Conservation (phyloP, 1,140 invertebrate species). For the Antheraea pernyi region DNA sequence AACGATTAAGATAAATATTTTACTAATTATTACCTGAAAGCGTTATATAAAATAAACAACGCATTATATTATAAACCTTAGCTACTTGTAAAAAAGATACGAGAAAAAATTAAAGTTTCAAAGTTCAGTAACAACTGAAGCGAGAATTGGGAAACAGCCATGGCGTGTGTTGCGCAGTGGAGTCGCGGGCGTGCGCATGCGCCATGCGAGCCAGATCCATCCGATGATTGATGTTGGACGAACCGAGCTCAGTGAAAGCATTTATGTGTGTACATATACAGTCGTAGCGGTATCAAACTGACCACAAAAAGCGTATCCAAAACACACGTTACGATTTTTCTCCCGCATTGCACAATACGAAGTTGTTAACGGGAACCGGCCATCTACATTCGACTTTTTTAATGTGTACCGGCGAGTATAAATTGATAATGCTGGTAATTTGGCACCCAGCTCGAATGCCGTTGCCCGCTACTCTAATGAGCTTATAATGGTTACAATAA, state of each 20-base stretch:
- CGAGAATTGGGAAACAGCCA: background rate
- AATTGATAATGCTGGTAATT: constrained; percentile 78
- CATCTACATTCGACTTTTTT: constrained; percentile 75
- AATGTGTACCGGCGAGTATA: constrained; percentile 69
- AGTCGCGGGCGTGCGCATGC: constrained; percentile 19
- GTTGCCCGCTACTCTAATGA: constrained; percentile 75
- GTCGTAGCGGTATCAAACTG: constrained; percentile 61
- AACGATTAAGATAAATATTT: constrained; percentile 31
- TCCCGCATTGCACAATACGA: constrained; percentile 77
- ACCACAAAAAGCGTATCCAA: constrained; percentile 53
- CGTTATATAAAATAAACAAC: background rate
- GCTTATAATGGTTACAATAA: constrained; percentile 76
- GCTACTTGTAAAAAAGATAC: background rate
- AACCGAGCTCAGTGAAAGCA: constrained; percentile 53
- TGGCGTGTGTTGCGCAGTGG: background rate
- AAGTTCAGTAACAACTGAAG: background rate
- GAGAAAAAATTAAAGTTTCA: background rate
- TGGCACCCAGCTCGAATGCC: constrained; percentile 67
- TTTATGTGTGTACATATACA: constrained; percentile 44
- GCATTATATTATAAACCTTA: background rate
- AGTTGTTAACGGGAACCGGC: constrained; percentile 75
- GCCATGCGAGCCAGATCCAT: constrained; percentile 21
- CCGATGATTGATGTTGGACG: constrained; percentile 54
- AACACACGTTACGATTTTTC: constrained; percentile 73
- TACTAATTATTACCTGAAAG: constrained; percentile 7